A percentile compares a stretch with the other conserved stretches of the same genome.
Conservation (phyloP, 2,113 vertebrate species). For the Prunella fulvescens region DNA sequence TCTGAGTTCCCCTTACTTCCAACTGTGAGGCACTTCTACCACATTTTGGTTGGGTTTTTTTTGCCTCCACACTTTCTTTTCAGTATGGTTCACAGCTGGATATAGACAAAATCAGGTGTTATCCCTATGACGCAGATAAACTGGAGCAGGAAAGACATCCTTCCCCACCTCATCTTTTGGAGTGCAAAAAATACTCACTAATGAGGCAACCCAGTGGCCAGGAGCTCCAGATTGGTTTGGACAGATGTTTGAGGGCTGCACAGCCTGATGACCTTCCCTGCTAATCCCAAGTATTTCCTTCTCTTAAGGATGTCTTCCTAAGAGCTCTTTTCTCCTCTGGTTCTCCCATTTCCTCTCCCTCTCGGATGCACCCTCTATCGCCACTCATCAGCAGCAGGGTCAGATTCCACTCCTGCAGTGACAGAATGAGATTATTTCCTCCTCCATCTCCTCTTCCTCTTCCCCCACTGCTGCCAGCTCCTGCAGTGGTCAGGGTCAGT, state of each 20-base stretch:
- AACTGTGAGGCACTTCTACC: background rate
- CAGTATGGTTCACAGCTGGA: background rate
- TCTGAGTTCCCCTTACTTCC: background rate
- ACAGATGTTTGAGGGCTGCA: background rate
- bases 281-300: slow-evolving; percentile 48
- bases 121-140: background rate
- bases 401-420: background rate
- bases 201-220: background rate
- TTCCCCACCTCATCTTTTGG: background rate
- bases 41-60: background rate
- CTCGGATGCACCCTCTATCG: background rate
- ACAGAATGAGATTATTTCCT: slow-evolving; percentile 60
- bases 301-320: slow-evolving; percentile 20
- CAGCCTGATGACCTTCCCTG: background rate
- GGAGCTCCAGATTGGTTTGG: background rate
- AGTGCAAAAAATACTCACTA: background rate
- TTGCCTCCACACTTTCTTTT: background rate
- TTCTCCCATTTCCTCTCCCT: slow-evolving; percentile 36
- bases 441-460: slow-evolving; percentile 48
- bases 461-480: slow-evolving; percentile 34
- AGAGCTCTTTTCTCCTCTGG: background rate
- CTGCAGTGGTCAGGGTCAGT: background rate
- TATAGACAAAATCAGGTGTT: background rate
- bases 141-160: background rate
- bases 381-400: background rate